Percentiles rank a stretch among this genome's conserved stretches.
phyloP scores from a whole-genome alignment of 2,797 vertebrate species.

The Diplodus sargus region DNA sequence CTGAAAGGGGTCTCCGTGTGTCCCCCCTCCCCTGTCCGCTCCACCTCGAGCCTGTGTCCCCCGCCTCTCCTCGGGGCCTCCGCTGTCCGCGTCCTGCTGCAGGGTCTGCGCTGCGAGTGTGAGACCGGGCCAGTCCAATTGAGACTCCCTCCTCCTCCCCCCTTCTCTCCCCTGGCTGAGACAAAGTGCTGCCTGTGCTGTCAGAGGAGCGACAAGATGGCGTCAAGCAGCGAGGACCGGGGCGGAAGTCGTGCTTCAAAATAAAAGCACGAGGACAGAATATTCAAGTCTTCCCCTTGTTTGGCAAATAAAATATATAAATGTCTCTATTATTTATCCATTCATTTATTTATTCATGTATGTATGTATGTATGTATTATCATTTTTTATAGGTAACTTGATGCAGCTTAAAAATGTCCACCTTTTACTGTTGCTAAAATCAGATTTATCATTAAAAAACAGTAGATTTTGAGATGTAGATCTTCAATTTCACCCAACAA shows the following conservation, averaged over 20 bases:
- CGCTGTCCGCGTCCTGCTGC: conserved; percentile 14
- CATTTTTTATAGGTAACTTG: no score
- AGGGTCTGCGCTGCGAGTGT: conserved; percentile 33
- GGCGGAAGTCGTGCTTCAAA: conserved; percentile 15
- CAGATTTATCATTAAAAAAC: no score
- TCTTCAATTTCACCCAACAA: no score
- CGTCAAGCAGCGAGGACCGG: rapidly evolving
- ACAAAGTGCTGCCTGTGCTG: conserved; percentile 73
- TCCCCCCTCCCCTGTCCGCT: not conserved
- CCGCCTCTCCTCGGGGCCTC: conserved; percentile 1
- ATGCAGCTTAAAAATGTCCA: no score
- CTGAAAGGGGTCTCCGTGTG: not conserved
- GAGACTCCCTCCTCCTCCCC: conserved; percentile 35
- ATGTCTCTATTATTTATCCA: no score
- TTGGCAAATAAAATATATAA: no score
- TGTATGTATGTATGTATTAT: no score
- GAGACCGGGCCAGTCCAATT: conserved; percentile 48
- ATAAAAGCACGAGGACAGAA: not conserved
- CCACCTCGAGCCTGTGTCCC: not conserved
- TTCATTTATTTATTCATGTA: no score
- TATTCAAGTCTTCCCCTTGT: no score
- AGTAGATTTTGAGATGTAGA: no score
- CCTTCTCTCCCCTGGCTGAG: conserved; percentile 35
- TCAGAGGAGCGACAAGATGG: not conserved
- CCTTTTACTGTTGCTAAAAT: no score